A percentile compares a stretch with the other conserved stretches of the same genome.
phyloP scores from a whole-genome alignment of 2,797 vertebrate species.

The Lerista edwardsae region DNA sequence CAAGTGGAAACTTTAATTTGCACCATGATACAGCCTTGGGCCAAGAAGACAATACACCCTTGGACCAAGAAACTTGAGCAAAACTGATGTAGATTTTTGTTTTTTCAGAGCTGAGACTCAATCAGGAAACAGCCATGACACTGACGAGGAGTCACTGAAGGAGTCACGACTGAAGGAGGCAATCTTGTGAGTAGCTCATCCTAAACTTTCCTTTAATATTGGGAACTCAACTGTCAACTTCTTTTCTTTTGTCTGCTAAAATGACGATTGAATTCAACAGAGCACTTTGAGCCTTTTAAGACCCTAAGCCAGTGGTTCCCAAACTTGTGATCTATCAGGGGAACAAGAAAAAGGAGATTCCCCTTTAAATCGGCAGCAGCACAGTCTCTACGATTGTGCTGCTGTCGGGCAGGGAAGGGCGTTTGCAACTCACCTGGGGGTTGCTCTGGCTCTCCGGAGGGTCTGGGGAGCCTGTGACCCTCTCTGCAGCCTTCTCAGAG shows the following conservation, averaged over 20 bases:
- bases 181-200: constrained; percentile 85
- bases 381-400: no score
- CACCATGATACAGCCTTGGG: neutral
- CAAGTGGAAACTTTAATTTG: neutral
- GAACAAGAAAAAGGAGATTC: no score
- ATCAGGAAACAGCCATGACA: constrained; percentile 77
- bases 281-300: neutral
- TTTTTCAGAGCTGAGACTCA: constrained; percentile 81
- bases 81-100: neutral
- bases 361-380: no score
- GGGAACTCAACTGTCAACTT: neutral
- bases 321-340: no score
- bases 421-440: no score
- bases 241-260: neutral
- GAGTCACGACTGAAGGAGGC: constrained; percentile 86
- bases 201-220: neutral
- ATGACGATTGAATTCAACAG: neutral
- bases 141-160: constrained; percentile 83
- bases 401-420: no score
- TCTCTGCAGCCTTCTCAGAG: no score
- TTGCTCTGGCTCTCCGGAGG: no score
- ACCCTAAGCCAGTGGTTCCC: no score
- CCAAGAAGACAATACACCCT: neutral
- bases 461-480: no score
- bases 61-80: neutral